Conservation (phyloP, 2,888 invertebrate genomes). For the Epirrhoe tristata region DNA sequence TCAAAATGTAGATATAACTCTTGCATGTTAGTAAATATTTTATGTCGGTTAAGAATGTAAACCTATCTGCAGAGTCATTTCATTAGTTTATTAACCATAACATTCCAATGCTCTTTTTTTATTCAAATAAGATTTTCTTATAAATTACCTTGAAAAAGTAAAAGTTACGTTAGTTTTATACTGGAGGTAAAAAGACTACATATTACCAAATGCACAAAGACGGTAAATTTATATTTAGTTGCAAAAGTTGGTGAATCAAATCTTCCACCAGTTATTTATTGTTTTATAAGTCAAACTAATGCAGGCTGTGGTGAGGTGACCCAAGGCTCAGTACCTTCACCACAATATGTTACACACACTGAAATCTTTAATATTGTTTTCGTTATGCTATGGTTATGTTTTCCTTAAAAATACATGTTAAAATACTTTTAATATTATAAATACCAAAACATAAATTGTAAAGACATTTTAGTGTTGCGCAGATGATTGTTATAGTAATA, state of each 20-base stretch:
- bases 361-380: background rate
- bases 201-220: background rate
- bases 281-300: background rate
- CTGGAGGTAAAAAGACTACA: background rate
- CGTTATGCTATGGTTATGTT: constrained; percentile 12
- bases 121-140: background rate
- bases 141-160: background rate
- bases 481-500: constrained; percentile 5
- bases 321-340: background rate
- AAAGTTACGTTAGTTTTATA: background rate
- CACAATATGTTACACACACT: background rate
- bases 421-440: constrained; percentile 19
- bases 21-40: background rate
- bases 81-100: constrained; percentile 9
- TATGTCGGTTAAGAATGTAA: background rate
- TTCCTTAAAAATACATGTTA: constrained; percentile 16
- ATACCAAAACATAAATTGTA: constrained; percentile 16
- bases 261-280: background rate
- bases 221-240: no score
- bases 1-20: background rate
- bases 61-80: constrained; percentile 1
- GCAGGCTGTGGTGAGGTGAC: background rate
- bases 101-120: constrained; percentile 25
- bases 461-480: constrained; percentile 18
- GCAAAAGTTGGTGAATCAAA: no score